These are phyloP conservation scores for Chirona hameri DNA, from an alignment of 2,888 invertebrate species.

Conservation along the genomic window DNA sequence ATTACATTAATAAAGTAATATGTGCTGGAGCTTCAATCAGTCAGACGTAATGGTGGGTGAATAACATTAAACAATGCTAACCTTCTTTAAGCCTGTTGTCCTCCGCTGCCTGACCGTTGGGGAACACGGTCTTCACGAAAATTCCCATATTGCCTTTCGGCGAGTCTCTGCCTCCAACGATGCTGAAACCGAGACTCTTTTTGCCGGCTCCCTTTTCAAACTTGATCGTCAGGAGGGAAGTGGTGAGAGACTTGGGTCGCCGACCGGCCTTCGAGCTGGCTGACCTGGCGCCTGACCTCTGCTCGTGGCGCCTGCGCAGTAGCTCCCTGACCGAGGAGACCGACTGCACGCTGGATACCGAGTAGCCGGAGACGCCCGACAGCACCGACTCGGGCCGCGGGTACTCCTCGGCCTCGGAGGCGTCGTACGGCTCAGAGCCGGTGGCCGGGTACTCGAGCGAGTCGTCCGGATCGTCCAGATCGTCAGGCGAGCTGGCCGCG, in stretches of 20 bases:
- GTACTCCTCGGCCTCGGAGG: constrained; percentile 35
- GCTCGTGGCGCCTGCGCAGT: constrained; percentile 23
- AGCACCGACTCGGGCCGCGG: constrained; percentile 12
- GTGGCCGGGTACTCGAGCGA: constrained; percentile 11
- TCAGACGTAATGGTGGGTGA: too few relatives aligned
- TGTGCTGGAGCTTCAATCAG: too few relatives aligned
- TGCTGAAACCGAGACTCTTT: constrained; percentile 83
- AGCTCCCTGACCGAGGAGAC: not conserved
- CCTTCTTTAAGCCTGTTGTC: constrained; percentile 79
- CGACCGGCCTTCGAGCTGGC: constrained; percentile 35
- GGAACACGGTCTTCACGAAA: constrained; percentile 82
- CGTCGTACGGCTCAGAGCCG: constrained; percentile 35
- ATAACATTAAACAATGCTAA: too few relatives aligned
- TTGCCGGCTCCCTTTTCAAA: constrained; percentile 79
- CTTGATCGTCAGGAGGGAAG: constrained; percentile 52
- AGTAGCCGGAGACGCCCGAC: not conserved
- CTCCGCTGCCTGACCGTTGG: constrained; percentile 79
- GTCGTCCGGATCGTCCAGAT: constrained; percentile 1
- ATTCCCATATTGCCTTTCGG: constrained; percentile 82
- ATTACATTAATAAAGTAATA: too few relatives aligned
- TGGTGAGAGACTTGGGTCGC: constrained; percentile 45
- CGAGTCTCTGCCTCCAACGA: constrained; percentile 83
- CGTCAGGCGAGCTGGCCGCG: not conserved
- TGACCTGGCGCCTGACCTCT: constrained; percentile 35
- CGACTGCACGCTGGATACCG: not conserved